These are phyloP conservation scores for Torymus tubicola DNA, from an alignment of 2,888 invertebrate species.

Conservation along the genomic window DNA sequence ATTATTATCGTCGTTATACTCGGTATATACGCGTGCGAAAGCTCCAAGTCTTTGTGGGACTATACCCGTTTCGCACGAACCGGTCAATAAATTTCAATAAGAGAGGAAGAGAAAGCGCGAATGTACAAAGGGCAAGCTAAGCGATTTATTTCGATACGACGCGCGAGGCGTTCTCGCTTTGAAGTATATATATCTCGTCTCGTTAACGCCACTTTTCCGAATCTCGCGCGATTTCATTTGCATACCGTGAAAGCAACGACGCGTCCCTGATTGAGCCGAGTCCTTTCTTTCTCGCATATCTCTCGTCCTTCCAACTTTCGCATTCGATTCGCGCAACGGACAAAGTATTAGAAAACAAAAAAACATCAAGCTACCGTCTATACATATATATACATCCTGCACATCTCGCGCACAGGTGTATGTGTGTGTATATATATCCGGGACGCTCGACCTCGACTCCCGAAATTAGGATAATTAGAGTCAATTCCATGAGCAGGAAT, in stretches of 20 bases:
- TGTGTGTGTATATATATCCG: too few species aligned
- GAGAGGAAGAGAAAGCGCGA: not conserved
- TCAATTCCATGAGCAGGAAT: constrained; percentile 61
- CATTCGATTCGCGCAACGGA: not conserved
- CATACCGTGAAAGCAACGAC: not conserved
- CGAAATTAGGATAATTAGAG: constrained; percentile 65
- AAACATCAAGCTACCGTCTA: too few species aligned
- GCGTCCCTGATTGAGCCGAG: not conserved
- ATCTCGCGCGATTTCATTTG: constrained; percentile 11
- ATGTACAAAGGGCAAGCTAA: not conserved
- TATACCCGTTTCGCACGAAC: not conserved
- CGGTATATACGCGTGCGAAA: too few species aligned
- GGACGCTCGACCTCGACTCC: not conserved
- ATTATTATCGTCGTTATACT: not conserved
- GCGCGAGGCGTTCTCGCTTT: constrained; percentile 4
- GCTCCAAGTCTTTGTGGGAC: not conserved
- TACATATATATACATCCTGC: too few species aligned
- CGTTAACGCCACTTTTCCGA: constrained; percentile 33
- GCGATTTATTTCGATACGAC: constrained; percentile 34
- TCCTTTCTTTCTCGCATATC: not conserved
- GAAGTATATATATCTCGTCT: constrained; percentile 44
- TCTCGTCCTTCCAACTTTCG: not conserved
- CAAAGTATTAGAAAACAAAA: too few species aligned
- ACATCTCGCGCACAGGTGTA: too few species aligned
- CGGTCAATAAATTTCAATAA: constrained; percentile 5